Evolutionary conservation across 2,113 vertebrate genomes (phyloP).

Genomic region (Pollimyrus isidori): DNA sequence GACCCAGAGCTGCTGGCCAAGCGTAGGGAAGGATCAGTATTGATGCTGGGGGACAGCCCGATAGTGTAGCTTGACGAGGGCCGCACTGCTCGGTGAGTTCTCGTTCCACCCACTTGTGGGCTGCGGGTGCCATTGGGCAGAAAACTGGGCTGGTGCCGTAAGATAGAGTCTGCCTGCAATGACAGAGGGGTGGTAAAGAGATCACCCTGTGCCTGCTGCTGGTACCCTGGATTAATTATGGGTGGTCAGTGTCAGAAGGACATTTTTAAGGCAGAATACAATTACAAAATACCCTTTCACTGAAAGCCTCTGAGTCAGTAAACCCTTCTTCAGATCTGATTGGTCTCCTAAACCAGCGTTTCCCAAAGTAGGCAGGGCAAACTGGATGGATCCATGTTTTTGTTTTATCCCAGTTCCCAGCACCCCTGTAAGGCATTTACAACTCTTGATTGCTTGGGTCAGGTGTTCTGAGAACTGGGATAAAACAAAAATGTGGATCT

Average conservation of each 20-base stretch:
- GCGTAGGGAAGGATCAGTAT: slow-evolving; percentile 57
- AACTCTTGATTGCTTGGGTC: too few relatives aligned
- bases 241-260: neutral
- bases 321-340: neutral
- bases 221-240: neutral
- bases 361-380: neutral
- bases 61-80: slow-evolving; percentile 68
- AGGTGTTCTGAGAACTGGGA: neutral
- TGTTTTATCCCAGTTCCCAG: neutral
- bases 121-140: slow-evolving; percentile 62
- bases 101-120: slow-evolving; percentile 52
- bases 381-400: neutral
- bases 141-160: slow-evolving; percentile 58
- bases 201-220: neutral
- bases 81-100: slow-evolving; percentile 56
- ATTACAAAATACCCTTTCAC: neutral
- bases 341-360: neutral
- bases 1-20: slow-evolving; percentile 59
- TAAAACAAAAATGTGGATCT: neutral
- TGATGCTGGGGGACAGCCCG: slow-evolving; percentile 64
- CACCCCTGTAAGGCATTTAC: neutral
- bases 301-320: neutral
- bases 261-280: neutral
- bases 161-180: slow-evolving; percentile 55
- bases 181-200: slow-evolving; percentile 2